A percentile compares a stretch with the other conserved stretches of the same genome.
Evolutionary conservation across 2,797 vertebrate species (phyloP).

Genomic region (Bucorvus abyssinicus): DNA sequence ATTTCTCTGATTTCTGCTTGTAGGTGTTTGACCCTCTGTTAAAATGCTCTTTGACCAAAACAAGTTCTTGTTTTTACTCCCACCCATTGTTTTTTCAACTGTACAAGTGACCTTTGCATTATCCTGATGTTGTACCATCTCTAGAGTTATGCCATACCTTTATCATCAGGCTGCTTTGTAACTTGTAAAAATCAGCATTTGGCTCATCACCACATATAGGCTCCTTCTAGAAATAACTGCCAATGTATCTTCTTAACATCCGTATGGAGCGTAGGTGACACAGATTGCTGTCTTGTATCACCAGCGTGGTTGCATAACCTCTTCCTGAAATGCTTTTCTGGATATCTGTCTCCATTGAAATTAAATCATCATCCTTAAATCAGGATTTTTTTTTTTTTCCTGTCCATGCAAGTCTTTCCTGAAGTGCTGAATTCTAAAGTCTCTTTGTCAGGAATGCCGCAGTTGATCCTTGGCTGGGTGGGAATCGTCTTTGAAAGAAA

Average conservation of each 20-base stretch:
- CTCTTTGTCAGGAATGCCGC: background rate
- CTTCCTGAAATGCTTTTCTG: conserved; percentile 5
- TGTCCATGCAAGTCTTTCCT: background rate
- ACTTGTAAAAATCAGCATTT: background rate
- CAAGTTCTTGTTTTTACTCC: background rate
- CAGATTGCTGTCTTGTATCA: conserved; percentile 41
- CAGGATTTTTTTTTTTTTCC: background rate
- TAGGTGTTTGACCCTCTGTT: background rate
- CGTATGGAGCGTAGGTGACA: conserved; percentile 57
- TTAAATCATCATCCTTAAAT: background rate
- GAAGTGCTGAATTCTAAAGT: background rate
- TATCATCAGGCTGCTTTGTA: background rate
- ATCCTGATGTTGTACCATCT: background rate
- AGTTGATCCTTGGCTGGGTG: background rate
- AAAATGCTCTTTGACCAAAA: background rate
- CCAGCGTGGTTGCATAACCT: conserved; percentile 2
- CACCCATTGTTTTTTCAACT: background rate
- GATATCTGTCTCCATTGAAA: background rate
- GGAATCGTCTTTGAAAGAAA: background rate
- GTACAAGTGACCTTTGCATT: background rate
- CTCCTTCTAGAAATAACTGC: conserved; percentile 21
- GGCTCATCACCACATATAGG: background rate
- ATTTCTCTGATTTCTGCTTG: background rate
- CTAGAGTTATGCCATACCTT: background rate
- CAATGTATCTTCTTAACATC: background rate